Conservation (phyloP, 2,888 invertebrate species). For the Gastracanthus pulcherrimus region DNA sequence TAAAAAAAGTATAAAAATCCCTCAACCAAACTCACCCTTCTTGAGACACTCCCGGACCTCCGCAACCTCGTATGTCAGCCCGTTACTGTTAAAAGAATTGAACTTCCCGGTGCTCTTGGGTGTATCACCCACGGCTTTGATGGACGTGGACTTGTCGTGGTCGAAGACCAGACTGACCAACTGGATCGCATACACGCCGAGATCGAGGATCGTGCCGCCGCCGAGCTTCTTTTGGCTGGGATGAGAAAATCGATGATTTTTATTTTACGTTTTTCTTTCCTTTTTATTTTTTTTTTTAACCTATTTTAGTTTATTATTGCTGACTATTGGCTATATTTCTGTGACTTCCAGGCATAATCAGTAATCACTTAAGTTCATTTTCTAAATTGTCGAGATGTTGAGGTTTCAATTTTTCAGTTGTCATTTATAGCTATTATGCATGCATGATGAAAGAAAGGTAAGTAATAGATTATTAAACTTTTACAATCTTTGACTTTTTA, state of each 20-base stretch:
- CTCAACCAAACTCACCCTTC: conserved; percentile 71
- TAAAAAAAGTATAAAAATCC: not conserved
- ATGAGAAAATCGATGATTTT: no score
- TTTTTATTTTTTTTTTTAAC: not conserved
- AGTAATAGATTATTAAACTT: no score
- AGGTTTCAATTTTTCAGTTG: no score
- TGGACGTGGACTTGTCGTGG: conserved; percentile 83
- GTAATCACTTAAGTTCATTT: no score
- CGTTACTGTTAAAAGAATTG: conserved; percentile 86
- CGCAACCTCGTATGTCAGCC: conserved; percentile 87
- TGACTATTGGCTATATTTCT: no score
- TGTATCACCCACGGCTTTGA: conserved; percentile 85
- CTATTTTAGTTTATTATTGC: no score
- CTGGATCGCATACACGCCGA: conserved; percentile 89
- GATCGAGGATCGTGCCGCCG: conserved; percentile 87
- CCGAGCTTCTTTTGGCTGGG: conserved; percentile 85
- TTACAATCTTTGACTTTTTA: no score
- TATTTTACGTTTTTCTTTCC: no score
- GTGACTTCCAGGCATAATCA: no score
- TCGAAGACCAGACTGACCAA: conserved; percentile 84
- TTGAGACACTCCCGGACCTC: conserved; percentile 87
- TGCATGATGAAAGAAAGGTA: no score
- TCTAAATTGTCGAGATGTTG: no score
- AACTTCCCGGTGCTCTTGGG: conserved; percentile 81
- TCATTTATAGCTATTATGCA: no score